Conservation (phyloP, 2,888 invertebrate genomes). For the Tortrix viridana region DNA sequence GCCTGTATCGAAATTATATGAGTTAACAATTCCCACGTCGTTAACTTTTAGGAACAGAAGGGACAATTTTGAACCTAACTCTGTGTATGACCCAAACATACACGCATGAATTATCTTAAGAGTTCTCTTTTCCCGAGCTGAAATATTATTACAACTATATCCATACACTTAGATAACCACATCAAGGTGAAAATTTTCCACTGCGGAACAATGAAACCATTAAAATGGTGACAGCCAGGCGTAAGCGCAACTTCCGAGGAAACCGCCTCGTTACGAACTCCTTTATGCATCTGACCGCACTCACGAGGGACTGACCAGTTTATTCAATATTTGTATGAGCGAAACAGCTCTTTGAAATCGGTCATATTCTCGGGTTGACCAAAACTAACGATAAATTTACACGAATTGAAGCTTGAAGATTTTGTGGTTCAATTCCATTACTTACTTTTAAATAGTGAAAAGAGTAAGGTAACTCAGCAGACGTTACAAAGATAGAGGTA, state of each 20-base stretch:
- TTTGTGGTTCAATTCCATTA: too few species aligned
- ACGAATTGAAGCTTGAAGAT: not conserved
- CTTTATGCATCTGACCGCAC: constrained; percentile 43
- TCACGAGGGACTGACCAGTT: constrained; percentile 35
- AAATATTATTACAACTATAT: not conserved
- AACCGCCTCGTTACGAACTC: constrained; percentile 61
- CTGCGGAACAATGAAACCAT: constrained; percentile 53
- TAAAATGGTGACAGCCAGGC: constrained; percentile 71
- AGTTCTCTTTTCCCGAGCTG: not conserved
- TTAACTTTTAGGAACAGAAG: too few species aligned
- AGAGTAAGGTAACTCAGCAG: too few species aligned
- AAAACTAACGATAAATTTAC: constrained; percentile 19
- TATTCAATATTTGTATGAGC: constrained; percentile 42
- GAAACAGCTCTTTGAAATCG: constrained; percentile 26
- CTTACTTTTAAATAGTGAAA: too few species aligned
- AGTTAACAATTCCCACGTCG: too few species aligned
- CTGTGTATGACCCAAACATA: too few species aligned
- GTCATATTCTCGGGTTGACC: constrained; percentile 11
- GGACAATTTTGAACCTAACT: too few species aligned
- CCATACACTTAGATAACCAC: not conserved
- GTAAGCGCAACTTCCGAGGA: constrained; percentile 54
- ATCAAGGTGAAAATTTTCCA: constrained; percentile 11
- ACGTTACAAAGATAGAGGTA: too few species aligned
- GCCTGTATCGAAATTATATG: too few species aligned
- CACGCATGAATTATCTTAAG: too few species aligned